Base-by-base conservation (phyloP, 2,797 vertebrate genomes). In the Novumbra hubbsi region DNA sequence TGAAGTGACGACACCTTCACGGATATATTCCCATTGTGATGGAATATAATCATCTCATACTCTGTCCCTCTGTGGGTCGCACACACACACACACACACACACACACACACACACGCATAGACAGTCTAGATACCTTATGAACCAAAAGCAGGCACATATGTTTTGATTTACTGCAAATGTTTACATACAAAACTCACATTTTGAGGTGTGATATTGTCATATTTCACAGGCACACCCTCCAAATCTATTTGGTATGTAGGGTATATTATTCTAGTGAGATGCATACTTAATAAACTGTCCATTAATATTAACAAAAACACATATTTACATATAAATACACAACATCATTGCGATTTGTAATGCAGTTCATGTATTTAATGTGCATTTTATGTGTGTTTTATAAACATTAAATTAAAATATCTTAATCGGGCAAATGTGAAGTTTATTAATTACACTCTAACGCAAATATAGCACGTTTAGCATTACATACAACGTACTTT, bases 21-120 rank as follows among this genome's bases (percentile, higher is more conserved):
- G 16, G 78, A 71, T 68, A 64, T 30, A 28, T 32, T 50, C 64
- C 49, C 57, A n/a, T 12, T 68, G 72, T 32, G 16, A 69, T 15
- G 27, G 55, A 24, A 75, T 27, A 65, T 49, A 30, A 16, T 49
- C 24, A 19, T 27, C 71, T 48, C 38, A 50, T 17, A 68, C 49
- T n/a, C 27, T 28, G 15, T 64, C 52, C 24, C 27, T 17, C 50
- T 38, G 28, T 32, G 64, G 14, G 21, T 55, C 21, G 21, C 55
- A 52, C 28, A 38, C 19, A 21, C 17, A 19, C 34, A 69, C 19
- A 21, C 41, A 38, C 41, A 8, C 60, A 48, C 66, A 0, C 62
- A 64, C 11, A 16, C 62, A 28, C 62, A 63, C 60, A 12, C 60
- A 63, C 60, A 3, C 60, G 8, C 60, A 63, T 21, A 63, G n/a